phyloP scores from a whole-genome alignment of 2,888 invertebrate species.

The Oscheius sp. region DNA sequence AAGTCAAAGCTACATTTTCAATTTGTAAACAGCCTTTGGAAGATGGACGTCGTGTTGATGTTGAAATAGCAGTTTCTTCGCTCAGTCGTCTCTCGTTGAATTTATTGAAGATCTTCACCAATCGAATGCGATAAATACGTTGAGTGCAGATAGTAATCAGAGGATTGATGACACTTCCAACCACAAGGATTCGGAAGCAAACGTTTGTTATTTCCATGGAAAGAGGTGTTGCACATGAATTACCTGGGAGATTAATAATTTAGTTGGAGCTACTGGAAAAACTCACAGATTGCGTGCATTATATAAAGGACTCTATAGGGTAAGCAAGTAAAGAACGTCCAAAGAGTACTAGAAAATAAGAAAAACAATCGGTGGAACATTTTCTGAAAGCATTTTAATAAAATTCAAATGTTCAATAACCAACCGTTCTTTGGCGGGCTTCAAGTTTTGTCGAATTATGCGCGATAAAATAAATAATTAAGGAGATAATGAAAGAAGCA shows the following conservation, averaged over 20 bases:
- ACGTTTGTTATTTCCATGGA: constrained; percentile 34
- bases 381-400: constrained; percentile 49
- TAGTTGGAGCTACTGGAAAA: no score
- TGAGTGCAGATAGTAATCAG: constrained; percentile 67
- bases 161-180: constrained; percentile 68
- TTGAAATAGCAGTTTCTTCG: constrained; percentile 24
- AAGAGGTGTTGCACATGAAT: constrained; percentile 17
- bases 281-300: constrained; percentile 40
- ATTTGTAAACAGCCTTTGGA: constrained; percentile 22
- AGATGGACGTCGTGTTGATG: constrained; percentile 16
- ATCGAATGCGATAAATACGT: constrained; percentile 45
- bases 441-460: constrained; percentile 62
- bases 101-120: constrained; percentile 26
- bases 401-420: no score
- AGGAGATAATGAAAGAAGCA: constrained; percentile 62
- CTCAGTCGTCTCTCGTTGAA: constrained; percentile 5
- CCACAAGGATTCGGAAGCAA: constrained; percentile 61
- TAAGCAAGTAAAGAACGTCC: constrained; percentile 68
- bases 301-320: constrained; percentile 66
- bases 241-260: constrained; percentile 30
- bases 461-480: constrained; percentile 67
- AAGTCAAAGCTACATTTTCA: constrained; percentile 23
- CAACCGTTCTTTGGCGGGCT: constrained; percentile 57
- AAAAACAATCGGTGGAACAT: constrained; percentile 68
- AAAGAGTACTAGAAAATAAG: constrained; percentile 67